Base-by-base conservation (phyloP, 2,888 invertebrate species). In the Strigamia maritima region DNA sequence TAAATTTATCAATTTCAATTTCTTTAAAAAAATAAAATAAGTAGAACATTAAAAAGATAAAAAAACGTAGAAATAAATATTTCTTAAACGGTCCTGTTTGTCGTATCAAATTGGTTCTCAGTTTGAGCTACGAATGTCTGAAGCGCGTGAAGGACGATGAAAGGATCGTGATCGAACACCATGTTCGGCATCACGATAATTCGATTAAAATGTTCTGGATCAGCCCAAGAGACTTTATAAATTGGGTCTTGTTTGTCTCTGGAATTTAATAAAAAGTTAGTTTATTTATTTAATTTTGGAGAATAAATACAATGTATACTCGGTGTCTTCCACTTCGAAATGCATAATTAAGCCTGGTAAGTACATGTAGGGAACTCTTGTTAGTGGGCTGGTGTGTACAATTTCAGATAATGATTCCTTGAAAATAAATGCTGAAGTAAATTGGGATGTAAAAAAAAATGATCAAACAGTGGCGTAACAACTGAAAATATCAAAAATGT, bases 101-200 rank as follows among this genome's bases (percentile, higher is more conserved):
- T 10, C 22, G 19, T 19, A 10, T 60, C 60, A 22, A 19, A 60
- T 60, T 60, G 60, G 22, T 60, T 60, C 3, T 60, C 60, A 60
- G 22, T 22, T 60, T 60, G 60, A 16, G 22, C 60, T n/a, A 60
- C 60, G 19, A 0, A 92, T 24, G 60, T 22, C 65, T 90, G 89
- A 77, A 95, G 86, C 26, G 93, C 92, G 82, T 90, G 88, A 82
- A 91, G 89, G 22, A 94, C 90, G 84, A 91, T 92, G 84, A 94
- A 92, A 0, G 95, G 95, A 76, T 95, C 87, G 85, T 96, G 95
- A 86, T 96, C 95, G 0, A 93, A 88, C 4, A 95, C 85, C 93
- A 95, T 95, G 76, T 92, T 89, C 7, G 94, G 93, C 90, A 94
- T 93, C 78, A 95, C 92, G 82, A 92, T 89, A 78, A 95, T 87